phyloP scores from a whole-genome alignment of 2,797 vertebrate genomes.

The Jordanella pulchra region DNA sequence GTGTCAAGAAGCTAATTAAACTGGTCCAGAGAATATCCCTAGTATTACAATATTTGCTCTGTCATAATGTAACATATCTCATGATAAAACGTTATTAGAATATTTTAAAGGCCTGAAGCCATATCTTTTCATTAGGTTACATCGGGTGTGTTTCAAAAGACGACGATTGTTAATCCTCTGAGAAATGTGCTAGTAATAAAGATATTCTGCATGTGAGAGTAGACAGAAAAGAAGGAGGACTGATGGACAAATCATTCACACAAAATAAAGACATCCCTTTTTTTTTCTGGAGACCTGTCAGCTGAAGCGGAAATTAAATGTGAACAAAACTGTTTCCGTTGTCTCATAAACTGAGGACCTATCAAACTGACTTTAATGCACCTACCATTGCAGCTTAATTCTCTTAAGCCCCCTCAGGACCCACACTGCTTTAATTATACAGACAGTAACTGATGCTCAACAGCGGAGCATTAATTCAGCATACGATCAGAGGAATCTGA shows the following conservation, averaged over 20 bases:
- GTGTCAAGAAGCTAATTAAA: slow-evolving; percentile 56
- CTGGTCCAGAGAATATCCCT: slow-evolving; percentile 28
- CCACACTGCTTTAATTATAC: slow-evolving; percentile 1
- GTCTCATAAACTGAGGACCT: slow-evolving; percentile 4
- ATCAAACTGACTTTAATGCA: slow-evolving; percentile 1
- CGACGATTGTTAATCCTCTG: slow-evolving; percentile 10
- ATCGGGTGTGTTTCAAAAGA: background rate
- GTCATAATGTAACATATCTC: slow-evolving; percentile 16
- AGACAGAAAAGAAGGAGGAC: background rate
- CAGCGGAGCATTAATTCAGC: background rate
- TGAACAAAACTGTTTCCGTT: slow-evolving; percentile 9
- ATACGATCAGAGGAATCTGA: slow-evolving; percentile 7
- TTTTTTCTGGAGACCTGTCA: background rate
- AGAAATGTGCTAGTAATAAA: slow-evolving; percentile 24
- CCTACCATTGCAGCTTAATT: slow-evolving; percentile 13
- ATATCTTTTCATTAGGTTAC: slow-evolving; percentile 28
- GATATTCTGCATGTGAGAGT: background rate
- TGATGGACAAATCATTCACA: background rate
- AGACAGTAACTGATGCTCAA: background rate
- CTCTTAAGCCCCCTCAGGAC: slow-evolving; percentile 4
- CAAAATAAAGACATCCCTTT: background rate
- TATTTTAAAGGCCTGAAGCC: slow-evolving; percentile 21
- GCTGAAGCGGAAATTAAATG: slow-evolving; percentile 5
- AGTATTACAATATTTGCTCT: slow-evolving; percentile 38
- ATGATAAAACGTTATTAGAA: slow-evolving; percentile 12